Evolutionary conservation across 2,113 vertebrate genomes (phyloP), one percentile per base, ranked within the genome.

Genomic region (Pseudopipra pipra): DNA sequence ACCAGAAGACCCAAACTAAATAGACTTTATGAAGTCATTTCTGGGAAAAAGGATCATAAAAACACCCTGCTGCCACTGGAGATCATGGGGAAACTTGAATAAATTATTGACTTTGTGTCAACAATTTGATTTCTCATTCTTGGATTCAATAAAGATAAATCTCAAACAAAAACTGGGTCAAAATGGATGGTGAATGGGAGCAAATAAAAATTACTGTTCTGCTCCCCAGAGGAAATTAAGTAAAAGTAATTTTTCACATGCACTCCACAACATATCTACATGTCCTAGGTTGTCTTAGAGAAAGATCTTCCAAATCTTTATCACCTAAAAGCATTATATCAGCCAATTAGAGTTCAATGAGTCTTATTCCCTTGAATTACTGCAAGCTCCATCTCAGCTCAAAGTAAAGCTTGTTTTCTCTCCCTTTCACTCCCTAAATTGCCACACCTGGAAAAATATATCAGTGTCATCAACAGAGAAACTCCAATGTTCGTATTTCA

Each of bases 61-160:
- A 87, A 84, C 39, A 8, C 44, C 23, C 22, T 73, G 30, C 61
- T 91, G 44, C 35, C 25, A 12, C 5, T 83, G 31, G 49, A 86
- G 61, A 56, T 13, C 39, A 31, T 11, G 14, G 14, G 44, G 17
- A 30, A 87, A 67, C 21, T 33, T 43, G 65, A 90, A 94, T 89
- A 89, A 93, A 94, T 81, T 77, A 94, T 68, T 96, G 92, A 78
- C n/a, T 87, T 87, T 76, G 14, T 76, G 85, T 94, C 78, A 85
- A 89, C 76, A 65, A 65, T 37, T 79, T 87, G 5, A 88, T 84
- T 91, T 59, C 15, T 28, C 20, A n/a, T 88, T 67, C 61, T 35
- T 73, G 41, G 46, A 18, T 81, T 86, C 85, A 84, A 49, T 77
- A 74, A 80, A 93, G 49, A 74, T 49, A 82, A 59, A 86, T 84